Base-by-base conservation (phyloP, 2,888 invertebrate species). In the Callyntrura guangdongensis region DNA sequence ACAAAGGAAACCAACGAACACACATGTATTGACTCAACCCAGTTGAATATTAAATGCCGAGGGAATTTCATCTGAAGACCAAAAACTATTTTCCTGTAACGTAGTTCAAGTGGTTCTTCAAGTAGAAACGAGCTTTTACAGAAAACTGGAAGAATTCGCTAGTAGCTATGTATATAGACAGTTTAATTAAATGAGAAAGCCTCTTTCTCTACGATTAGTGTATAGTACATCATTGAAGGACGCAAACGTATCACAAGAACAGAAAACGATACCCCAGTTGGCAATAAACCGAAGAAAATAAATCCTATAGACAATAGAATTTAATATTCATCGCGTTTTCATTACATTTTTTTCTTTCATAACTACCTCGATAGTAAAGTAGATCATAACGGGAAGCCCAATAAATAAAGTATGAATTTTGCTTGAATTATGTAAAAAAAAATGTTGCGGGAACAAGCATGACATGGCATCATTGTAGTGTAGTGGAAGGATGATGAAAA, bases 261-360 rank as follows among this genome's bases (percentile, higher is more conserved):
- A 22, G 22, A 6, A 53, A 53, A 11, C 11, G 9, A 53, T 11
- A 53, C 11, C 36, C 11, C 22, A 61, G 61, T 61, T 67, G 64
- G 27, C 17, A 53, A 67, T 67, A 17, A 11, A n/a, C 11, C 53
- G 49, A 12, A 49, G 22, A 49, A 47, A 74, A 74, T 12, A 22
- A 72, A 72, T 72, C 45, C 72, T 72, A 72, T 72, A 72, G 72
- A 72, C 72, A 72, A 47, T 45, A 20, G n/a, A 45, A 47, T 45
- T 47, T 72, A 36, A 72, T 22, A 67, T 67, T 20, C 14, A 64
- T 25, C 36, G 6, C n/a, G 0, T 64, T 22, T 64, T 9, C 53
- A 53, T n/a, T 12, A 25, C 64, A 11, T 25, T 3, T 64, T 8
- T 25, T 17, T 61, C n/a, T 72, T 72, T 72, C 45, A 72, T 45